Percentiles rank a stretch among this genome's conserved stretches.
Evolutionary conservation across 2,113 vertebrate species (phyloP).

Genomic region (Pitta sordida): DNA sequence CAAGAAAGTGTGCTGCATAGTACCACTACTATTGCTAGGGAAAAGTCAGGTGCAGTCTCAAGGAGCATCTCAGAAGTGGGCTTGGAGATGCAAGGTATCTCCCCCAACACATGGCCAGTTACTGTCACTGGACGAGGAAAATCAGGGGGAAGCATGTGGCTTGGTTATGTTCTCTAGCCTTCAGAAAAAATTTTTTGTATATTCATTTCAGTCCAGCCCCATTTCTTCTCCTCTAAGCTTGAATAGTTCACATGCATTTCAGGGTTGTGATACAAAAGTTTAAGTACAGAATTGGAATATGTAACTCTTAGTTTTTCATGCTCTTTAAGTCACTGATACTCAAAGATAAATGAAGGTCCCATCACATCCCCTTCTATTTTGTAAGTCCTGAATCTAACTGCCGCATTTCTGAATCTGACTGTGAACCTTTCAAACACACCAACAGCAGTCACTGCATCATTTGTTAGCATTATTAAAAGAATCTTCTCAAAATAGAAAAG

Average conservation of each 20-base stretch:
- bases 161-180: background rate
- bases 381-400: background rate
- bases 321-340: background rate
- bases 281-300: background rate
- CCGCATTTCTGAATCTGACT: constrained; percentile 8
- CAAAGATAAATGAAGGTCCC: background rate
- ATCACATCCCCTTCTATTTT: background rate
- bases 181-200: background rate
- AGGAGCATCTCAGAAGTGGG: background rate
- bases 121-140: background rate
- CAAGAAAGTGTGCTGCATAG: background rate
- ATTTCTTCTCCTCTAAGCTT: background rate
- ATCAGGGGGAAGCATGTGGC: background rate
- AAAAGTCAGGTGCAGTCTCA: background rate
- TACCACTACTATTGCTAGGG: background rate
- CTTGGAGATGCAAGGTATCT: background rate
- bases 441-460: constrained; percentile 13
- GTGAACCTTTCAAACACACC: background rate
- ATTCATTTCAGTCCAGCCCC: background rate
- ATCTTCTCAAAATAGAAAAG: constrained; percentile 51
- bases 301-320: background rate
- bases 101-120: background rate
- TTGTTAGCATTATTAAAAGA: constrained; percentile 47
- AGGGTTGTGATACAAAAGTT: background rate
- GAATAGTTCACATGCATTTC: background rate